A percentile compares a stretch with the other conserved stretches of the same genome.
These are phyloP conservation scores for Acanthochromis polyacanthus DNA, from an alignment of 2,113 vertebrate species.

Conservation along the genomic window DNA sequence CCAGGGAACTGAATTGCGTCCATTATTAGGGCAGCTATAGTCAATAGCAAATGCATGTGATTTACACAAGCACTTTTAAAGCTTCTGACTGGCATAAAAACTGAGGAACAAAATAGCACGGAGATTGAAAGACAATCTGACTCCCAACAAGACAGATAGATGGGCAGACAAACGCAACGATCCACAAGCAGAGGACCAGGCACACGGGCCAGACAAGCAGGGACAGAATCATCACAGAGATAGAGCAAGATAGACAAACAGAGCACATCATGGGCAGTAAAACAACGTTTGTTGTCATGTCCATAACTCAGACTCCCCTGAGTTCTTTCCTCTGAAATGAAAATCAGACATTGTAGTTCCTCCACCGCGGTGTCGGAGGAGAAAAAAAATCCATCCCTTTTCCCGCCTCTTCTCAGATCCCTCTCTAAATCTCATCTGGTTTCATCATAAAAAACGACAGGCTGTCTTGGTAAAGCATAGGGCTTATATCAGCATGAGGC, in stretches of 20 bases:
- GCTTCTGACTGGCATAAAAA: constrained; percentile 35
- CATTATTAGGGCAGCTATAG: constrained; percentile 23
- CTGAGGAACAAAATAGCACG: constrained; percentile 11
- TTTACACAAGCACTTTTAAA: constrained; percentile 35
- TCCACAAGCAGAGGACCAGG: constrained; percentile 43
- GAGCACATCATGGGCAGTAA: constrained; percentile 62
- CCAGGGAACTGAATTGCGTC: constrained; percentile 33
- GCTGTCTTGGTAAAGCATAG: constrained; percentile 57
- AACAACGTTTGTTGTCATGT: constrained; percentile 56
- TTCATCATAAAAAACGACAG: constrained; percentile 73
- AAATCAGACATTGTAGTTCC: constrained; percentile 69
- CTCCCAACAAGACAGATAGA: constrained; percentile 39
- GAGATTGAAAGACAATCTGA: constrained; percentile 46
- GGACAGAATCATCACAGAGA: constrained; percentile 46
- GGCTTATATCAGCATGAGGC: constrained; percentile 65
- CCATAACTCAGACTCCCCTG: constrained; percentile 66
- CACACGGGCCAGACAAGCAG: constrained; percentile 34
- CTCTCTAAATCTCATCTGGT: constrained; percentile 74
- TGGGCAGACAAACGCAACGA: constrained; percentile 18
- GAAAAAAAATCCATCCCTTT: constrained; percentile 60
- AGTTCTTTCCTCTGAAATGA: constrained; percentile 69
- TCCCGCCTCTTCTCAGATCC: constrained; percentile 56
- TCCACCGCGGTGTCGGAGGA: constrained; percentile 38
- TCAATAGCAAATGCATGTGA: constrained; percentile 33
- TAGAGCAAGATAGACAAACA: constrained; percentile 55